Percentiles rank a stretch among this genome's conserved stretches.
phyloP scores from a whole-genome alignment of 1,140 invertebrate species.

The Solen grandis region DNA sequence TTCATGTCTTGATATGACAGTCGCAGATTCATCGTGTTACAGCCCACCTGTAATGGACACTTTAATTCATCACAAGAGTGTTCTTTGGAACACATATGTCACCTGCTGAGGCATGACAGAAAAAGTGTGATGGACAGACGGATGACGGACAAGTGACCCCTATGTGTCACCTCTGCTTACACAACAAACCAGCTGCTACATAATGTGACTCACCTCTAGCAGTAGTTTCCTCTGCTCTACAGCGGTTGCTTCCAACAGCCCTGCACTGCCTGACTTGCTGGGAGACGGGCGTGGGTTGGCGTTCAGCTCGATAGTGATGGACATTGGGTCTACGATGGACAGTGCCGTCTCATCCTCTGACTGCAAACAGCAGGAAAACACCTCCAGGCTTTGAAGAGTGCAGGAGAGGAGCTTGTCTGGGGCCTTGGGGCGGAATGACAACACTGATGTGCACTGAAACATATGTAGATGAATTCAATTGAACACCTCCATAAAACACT shows the following conservation, averaged over 20 bases:
- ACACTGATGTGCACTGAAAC: constrained; percentile 90
- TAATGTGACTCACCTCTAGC: constrained; percentile 71
- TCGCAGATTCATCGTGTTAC: constrained; percentile 86
- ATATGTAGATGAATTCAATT: not conserved
- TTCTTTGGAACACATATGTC: too few species aligned
- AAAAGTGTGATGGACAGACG: too few species aligned
- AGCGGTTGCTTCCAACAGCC: constrained; percentile 79
- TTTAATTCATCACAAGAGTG: too few species aligned
- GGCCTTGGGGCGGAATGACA: constrained; percentile 89
- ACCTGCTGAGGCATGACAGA: too few species aligned
- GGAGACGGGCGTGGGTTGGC: constrained; percentile 69
- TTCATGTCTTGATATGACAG: constrained; percentile 96
- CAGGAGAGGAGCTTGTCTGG: constrained; percentile 90
- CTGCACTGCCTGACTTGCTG: constrained; percentile 38
- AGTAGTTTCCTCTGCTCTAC: constrained; percentile 72
- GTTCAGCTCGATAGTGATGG: constrained; percentile 83
- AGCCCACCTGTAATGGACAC: constrained; percentile 65
- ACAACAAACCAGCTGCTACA: not conserved
- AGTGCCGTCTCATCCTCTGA: constrained; percentile 96
- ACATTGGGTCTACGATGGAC: constrained; percentile 96
- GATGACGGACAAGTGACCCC: too few species aligned
- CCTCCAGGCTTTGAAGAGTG: constrained; percentile 93
- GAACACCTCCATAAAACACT: not conserved
- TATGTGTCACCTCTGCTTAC: too few species aligned
- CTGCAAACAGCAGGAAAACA: constrained; percentile 96